Evolutionary conservation across 2,888 invertebrate species (phyloP).

Genomic region (Amphipyra tragopoginis): DNA sequence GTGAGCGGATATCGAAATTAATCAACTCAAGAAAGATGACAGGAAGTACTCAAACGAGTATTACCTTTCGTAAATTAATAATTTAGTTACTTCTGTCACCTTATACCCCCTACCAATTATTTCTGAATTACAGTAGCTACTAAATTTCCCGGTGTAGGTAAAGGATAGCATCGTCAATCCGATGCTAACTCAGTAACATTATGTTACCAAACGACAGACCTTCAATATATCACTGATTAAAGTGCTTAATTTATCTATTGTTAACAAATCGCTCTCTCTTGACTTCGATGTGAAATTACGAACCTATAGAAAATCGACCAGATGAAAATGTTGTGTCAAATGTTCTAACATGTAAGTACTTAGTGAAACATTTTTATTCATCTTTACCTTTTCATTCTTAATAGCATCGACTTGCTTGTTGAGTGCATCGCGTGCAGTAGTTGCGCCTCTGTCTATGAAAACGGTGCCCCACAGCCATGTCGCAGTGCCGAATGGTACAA

Average conservation of each 20-base stretch:
- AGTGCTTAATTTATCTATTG: no score
- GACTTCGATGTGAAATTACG: not conserved
- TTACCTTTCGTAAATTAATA: no score
- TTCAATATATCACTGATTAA: no score
- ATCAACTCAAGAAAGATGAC: not conserved
- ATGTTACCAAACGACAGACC: no score
- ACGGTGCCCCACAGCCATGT: slow-evolving; percentile 97
- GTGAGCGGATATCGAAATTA: slow-evolving; percentile 9
- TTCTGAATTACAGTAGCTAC: no score
- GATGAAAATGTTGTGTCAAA: slow-evolving; percentile 21
- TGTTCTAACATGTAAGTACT: slow-evolving; percentile 24
- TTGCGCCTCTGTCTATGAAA: slow-evolving; percentile 95
- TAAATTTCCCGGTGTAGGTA: no score
- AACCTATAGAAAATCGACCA: not conserved
- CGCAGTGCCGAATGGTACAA: slow-evolving; percentile 95
- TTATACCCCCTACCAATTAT: no score
- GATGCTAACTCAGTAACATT: no score
- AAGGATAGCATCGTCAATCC: no score
- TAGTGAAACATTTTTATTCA: slow-evolving; percentile 20
- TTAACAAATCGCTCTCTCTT: no score
- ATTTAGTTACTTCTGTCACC: no score
- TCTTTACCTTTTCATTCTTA: slow-evolving; percentile 90
- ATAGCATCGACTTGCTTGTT: slow-evolving; percentile 93
- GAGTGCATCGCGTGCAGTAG: slow-evolving; percentile 93
- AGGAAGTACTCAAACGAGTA: no score